These are phyloP conservation scores for Eonycteris spelaea DNA, from an alignment of 2,113 vertebrate genomes.

Conservation along the genomic window DNA sequence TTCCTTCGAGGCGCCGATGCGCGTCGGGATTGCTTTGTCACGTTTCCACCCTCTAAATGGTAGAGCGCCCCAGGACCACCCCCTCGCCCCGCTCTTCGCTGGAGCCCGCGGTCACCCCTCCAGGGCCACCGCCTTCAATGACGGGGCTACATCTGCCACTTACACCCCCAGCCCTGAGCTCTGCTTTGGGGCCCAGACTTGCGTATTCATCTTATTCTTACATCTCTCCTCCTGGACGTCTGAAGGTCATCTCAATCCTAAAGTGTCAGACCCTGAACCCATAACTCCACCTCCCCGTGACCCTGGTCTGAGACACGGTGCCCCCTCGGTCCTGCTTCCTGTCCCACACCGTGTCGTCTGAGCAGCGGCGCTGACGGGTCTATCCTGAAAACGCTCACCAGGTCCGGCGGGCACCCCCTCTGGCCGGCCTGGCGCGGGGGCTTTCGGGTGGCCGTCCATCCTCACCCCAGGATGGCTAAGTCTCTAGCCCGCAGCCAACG, in stretches of 20 bases:
- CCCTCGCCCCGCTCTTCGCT: no score
- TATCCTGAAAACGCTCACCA: not conserved
- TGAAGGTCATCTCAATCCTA: not conserved
- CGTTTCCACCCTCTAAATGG: not conserved
- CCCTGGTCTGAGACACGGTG: not conserved
- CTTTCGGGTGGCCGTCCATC: not conserved
- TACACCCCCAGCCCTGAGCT: not conserved
- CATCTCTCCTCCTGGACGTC: not conserved
- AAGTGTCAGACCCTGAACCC: not conserved
- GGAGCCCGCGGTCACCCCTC: not conserved
- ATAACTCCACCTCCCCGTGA: not conserved
- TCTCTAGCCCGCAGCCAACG: not conserved
- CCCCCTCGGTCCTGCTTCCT: not conserved
- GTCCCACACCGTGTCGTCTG: not conserved
- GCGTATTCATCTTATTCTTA: not conserved
- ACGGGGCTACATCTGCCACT: not conserved
- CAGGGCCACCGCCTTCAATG: not conserved
- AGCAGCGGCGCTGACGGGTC: not conserved
- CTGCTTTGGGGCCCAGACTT: not conserved
- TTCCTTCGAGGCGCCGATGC: not conserved
- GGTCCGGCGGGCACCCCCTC: not conserved
- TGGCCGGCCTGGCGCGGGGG: fast-evolving
- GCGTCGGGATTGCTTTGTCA: not conserved
- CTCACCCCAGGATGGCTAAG: no score
- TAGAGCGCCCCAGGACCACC: not conserved